Base-by-base conservation (phyloP, 53 echinoderm and acorn worm genomes). In the Holothuria leucospilota region DNA sequence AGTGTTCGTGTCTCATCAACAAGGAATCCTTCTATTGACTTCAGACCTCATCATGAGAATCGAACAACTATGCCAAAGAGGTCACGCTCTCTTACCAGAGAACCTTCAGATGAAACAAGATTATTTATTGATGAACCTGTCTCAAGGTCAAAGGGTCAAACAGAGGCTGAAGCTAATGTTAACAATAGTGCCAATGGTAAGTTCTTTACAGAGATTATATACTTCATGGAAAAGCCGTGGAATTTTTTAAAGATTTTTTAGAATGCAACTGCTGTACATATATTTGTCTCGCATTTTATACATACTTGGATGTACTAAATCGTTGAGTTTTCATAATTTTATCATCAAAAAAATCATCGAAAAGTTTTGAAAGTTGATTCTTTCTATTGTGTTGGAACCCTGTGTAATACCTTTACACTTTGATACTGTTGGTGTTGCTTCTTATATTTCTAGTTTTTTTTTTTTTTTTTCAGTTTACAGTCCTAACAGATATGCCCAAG, bases 141-240 rank as follows among this genome's bases (percentile, higher is more conserved):
- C 27, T 59, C 80, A n/a, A 59, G 59, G 34, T 80, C 80, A 25
- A 27, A 80, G 29, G 80, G 80, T 59, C 27, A 30, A 10, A 30
- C 13, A 67, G 80, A 60, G 4, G 39, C 56, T 53, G 80, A 80
- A 34, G 61, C 80, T 59, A 80, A 80, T 30, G 61, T 59, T 8
- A 80, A 80, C 62, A 80, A 80, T 38, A 80, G 80, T 60, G 80
- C 80, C 39, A 59, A 62, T 80, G 80, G 80, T 80, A 59, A 53
- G 80, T 80, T 4, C 24, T 67, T 8, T 46, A 46, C 46, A 46
- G 11, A 46, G 4, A 2, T 0, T 9, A 46, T 7, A 46, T 46
- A 46, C 11, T 0, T 46, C 46, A 46, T 46, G 46, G 46, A 7
- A 46, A 46, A 46, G 11, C 11, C 6, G 46, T 46, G 46, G 6